Conservation (phyloP, 2,797 vertebrate species). For the Scolopax rusticola region DNA sequence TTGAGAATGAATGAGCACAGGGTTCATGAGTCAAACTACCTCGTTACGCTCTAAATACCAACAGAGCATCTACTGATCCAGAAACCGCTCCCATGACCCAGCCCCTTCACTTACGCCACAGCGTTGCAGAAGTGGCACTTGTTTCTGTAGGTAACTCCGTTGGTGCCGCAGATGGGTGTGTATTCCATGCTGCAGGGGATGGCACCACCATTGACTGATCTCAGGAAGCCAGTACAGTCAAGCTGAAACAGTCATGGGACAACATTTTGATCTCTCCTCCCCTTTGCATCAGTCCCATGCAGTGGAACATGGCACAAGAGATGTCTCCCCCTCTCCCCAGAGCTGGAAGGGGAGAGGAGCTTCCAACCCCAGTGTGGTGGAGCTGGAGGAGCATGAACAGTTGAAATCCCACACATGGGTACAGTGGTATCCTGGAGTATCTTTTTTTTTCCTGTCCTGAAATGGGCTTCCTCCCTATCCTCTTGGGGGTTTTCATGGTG, state of each 20-base stretch:
- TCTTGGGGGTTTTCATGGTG: not conserved
- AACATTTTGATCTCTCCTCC: not conserved
- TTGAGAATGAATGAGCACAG: not conserved
- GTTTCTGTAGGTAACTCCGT: constrained; percentile 43
- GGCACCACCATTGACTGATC: fast-evolving
- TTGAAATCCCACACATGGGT: not conserved
- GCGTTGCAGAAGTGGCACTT: constrained; percentile 43
- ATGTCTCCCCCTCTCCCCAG: not conserved
- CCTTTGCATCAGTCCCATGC: not conserved
- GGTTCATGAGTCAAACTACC: not conserved
- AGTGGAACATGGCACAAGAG: fast-evolving
- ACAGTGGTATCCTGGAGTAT: not conserved
- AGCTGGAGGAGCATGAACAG: not conserved
- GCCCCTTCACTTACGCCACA: constrained; percentile 46
- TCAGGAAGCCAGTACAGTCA: constrained; percentile 9
- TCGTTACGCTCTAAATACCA: not conserved
- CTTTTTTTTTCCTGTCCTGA: not conserved
- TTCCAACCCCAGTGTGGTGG: not conserved
- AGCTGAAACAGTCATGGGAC: constrained; percentile 26
- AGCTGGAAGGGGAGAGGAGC: not conserved
- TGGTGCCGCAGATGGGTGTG: constrained; percentile 41
- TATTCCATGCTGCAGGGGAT: not conserved
- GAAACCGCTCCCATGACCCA: not conserved
- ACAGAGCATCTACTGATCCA: not conserved
- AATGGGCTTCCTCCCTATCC: not conserved